These are phyloP conservation scores for Drosophila varians DNA, from an alignment of 1,140 invertebrate species.

Conservation along the genomic window DNA sequence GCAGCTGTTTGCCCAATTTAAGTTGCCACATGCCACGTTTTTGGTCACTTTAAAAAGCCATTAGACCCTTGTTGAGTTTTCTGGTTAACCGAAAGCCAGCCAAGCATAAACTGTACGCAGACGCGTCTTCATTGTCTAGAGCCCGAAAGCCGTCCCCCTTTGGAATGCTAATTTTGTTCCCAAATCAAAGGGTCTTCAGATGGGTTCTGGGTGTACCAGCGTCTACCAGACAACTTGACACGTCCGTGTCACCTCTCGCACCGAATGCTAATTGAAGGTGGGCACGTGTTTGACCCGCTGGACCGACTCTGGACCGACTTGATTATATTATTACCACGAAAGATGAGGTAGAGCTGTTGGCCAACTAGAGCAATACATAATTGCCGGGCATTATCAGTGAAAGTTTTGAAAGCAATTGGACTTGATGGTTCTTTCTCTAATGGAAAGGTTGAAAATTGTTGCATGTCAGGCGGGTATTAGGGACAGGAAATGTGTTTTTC, in stretches of 20 bases:
- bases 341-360: constrained; percentile 15
- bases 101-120: constrained; percentile 61
- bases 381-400: constrained; percentile 62
- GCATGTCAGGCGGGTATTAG: constrained; percentile 64
- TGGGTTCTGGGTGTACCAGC: constrained; percentile 30
- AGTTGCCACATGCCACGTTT: constrained; percentile 64
- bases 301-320: constrained; percentile 3
- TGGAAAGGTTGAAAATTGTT: constrained; percentile 55
- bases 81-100: constrained; percentile 28
- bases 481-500: constrained; percentile 65
- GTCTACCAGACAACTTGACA: constrained; percentile 57
- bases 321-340: constrained; percentile 52
- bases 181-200: constrained; percentile 51
- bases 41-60: constrained; percentile 72
- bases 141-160: constrained; percentile 6
- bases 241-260: constrained; percentile 37
- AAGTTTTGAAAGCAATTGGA: constrained; percentile 59
- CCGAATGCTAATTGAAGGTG: constrained; percentile 45
- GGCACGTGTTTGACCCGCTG: constrained; percentile 45
- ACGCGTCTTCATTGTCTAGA: constrained; percentile 46
- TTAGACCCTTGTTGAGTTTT: constrained; percentile 50
- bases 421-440: constrained; percentile 61
- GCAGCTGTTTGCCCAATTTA: constrained; percentile 11
- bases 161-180: constrained; percentile 62
- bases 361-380: constrained; percentile 44